Base-by-base conservation (phyloP, 2,797 vertebrate genomes). In the Percopsis omiscomaycus region DNA sequence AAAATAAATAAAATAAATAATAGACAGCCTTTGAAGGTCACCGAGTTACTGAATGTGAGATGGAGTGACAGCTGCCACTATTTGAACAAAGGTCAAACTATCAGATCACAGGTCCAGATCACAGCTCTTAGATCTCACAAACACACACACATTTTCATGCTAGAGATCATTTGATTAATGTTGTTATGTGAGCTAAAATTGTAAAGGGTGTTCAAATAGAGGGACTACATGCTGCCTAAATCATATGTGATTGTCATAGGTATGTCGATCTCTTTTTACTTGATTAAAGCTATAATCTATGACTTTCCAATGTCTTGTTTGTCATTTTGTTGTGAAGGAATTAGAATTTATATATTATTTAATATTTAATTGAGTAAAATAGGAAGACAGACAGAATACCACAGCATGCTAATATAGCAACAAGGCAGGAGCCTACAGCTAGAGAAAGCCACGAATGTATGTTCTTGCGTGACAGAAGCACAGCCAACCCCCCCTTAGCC, bases 81-180 rank as follows among this genome's bases (percentile, higher is more conserved):
- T 84, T 68, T 67, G 32, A 74, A 50, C 72, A 91, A 90, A 92
- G 88, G 90, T 91, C 87, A 89, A 29, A 71, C 62, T 48, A 16
- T 81, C 88, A 70, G 69, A 74, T 73, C 73, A 29, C 32, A 73
- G 51, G 59, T 66, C 59, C 65, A 67, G 56, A 77, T 64, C 62
- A 59, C 55, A 59, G 48, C 63, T 55, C 62, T 66, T 63, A 42
- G 62, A 75, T 65, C 69, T 65, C 71, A 72, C 59, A 32, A 60
- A 28, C 45, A 32, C 49, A 56, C 32, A 49, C 8, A 8, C 9
- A 67, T 48, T 37, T 15, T 55, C 56, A 64, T 63, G 42, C 28
- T 37, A 6, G 32, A 37, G 14, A 27, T 76, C 6, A 66, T 58
- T 53, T 56, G 54, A 14, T 11, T 2, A 30, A 48, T 61, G 13